A percentile compares a stretch with the other conserved stretches of the same genome.
Conservation (phyloP, 2,113 vertebrate genomes). For the Crotalus helleri region DNA sequence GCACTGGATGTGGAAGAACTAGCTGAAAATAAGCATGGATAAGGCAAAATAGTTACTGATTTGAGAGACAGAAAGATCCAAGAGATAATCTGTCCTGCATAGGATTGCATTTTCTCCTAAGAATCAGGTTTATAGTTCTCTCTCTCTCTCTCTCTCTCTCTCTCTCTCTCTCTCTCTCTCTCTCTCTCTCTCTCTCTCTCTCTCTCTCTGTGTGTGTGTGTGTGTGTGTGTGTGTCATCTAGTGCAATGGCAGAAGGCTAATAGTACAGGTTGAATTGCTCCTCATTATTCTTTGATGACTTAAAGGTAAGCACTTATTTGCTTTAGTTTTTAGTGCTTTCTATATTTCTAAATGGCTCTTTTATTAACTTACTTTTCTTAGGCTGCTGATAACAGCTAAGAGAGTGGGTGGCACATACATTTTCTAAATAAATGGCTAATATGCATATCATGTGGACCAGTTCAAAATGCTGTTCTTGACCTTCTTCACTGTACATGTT, state of each 20-base stretch:
- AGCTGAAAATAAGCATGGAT: background rate
- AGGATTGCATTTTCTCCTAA: background rate
- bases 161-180: no score
- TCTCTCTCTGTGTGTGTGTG: no score
- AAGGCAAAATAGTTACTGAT: background rate
- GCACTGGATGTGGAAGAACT: background rate
- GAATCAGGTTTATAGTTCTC: background rate
- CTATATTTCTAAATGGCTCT: background rate
- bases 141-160: no score
- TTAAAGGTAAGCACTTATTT: background rate
- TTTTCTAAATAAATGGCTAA: background rate
- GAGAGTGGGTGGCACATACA: background rate
- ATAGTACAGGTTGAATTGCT: background rate
- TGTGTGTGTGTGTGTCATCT: background rate
- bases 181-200: no score
- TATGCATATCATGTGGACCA: background rate
- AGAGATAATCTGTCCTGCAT: background rate
- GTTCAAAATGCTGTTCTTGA: background rate
- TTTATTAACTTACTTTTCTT: background rate
- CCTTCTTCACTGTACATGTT: background rate
- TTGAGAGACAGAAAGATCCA: background rate
- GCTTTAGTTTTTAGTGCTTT: background rate
- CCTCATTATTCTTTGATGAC: background rate
- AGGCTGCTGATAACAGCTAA: background rate
- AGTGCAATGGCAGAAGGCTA: background rate